These are phyloP conservation scores for Oscheius myriophilus DNA, from an alignment of 2,888 invertebrate genomes.

Conservation along the genomic window DNA sequence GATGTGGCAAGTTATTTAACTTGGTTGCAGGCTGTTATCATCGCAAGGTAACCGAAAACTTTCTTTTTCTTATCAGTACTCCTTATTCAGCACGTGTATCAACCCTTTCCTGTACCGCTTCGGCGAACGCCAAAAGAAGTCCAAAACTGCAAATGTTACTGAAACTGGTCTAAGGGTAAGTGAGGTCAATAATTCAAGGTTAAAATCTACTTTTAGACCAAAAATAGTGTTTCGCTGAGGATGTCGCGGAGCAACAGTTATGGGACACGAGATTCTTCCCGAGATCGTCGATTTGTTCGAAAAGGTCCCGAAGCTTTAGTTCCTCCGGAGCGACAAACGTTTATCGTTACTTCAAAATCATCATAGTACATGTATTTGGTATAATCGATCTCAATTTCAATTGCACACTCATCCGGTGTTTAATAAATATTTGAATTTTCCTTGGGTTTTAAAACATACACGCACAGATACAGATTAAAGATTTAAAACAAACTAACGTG, in stretches of 20 bases:
- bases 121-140: slow-evolving; percentile 12
- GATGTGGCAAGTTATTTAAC: slow-evolving; percentile 50
- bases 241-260: slow-evolving; percentile 19
- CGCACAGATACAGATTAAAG: too few species aligned
- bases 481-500: too few species aligned
- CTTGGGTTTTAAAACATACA: too few species aligned
- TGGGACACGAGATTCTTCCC: neutral
- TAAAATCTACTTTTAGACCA: slow-evolving; percentile 14
- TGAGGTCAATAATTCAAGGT: neutral
- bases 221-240: slow-evolving; percentile 18
- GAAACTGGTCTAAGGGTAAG: slow-evolving; percentile 20
- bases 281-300: too few species aligned
- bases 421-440: too few species aligned
- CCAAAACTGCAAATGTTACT: slow-evolving; percentile 21
- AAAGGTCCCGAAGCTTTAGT: too few species aligned
- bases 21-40: slow-evolving; percentile 64
- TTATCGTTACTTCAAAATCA: too few species aligned
- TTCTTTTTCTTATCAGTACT: neutral
- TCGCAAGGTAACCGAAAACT: slow-evolving; percentile 66
- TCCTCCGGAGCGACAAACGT: too few species aligned
- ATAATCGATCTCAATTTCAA: too few species aligned
- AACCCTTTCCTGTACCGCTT: slow-evolving; percentile 61
- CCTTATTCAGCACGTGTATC: slow-evolving; percentile 54
- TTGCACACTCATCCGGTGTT: too few species aligned
- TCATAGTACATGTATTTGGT: too few species aligned